A percentile compares a stretch with the other conserved stretches of the same genome.
These are phyloP conservation scores for Phyllotis vaccarum DNA, from an alignment of 2,797 vertebrate genomes.

Conservation along the genomic window DNA sequence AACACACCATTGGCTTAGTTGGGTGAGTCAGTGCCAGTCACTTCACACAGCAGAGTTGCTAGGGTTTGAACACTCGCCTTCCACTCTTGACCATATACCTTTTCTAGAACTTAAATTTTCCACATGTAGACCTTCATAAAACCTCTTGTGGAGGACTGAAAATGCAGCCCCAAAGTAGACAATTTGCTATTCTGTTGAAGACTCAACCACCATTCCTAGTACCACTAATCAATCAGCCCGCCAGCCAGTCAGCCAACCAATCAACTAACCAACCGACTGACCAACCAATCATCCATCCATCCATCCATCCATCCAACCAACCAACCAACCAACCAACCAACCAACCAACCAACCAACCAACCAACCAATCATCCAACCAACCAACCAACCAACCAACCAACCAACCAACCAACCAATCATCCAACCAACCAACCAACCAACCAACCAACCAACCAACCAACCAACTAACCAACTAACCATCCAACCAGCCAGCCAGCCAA, in stretches of 20 bases:
- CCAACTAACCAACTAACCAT: too few relatives aligned
- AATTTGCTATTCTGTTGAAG: neutral
- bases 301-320: neutral
- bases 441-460: too few relatives aligned
- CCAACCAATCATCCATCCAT: neutral
- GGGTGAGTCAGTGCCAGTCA: neutral
- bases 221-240: neutral
- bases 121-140: neutral
- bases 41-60: neutral
- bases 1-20: neutral
- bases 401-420: too few relatives aligned
- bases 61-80: too few relatives aligned
- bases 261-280: rapidly evolving
- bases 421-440: neutral
- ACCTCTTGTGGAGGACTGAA: neutral
- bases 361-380: too few relatives aligned
- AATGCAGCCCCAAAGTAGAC: neutral
- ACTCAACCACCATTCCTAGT: neutral
- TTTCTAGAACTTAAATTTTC: neutral
- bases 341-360: too few relatives aligned
- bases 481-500: neutral
- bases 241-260: neutral
- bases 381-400: neutral
- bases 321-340: too few relatives aligned
- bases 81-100: neutral